These are phyloP conservation scores for Drosophila nannoptera DNA, from an alignment of 1,140 invertebrate genomes.

Conservation along the genomic window DNA sequence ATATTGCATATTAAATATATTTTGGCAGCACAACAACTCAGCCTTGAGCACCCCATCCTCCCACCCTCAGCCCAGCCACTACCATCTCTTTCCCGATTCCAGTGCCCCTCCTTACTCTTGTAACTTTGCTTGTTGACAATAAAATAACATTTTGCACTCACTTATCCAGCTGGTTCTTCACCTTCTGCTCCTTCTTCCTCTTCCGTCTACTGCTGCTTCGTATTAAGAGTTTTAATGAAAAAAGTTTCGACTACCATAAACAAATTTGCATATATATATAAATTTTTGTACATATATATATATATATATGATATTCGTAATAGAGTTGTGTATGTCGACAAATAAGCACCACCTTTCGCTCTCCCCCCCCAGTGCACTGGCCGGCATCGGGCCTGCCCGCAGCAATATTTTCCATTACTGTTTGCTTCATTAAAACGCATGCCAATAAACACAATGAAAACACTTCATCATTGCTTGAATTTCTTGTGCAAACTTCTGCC, in stretches of 20 bases:
- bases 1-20: constrained; percentile 76
- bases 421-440: constrained; percentile 69
- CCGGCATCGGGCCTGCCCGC: too few species aligned
- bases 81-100: neutral
- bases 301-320: constrained; percentile 56
- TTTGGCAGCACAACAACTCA: constrained; percentile 58
- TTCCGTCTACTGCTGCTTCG: neutral
- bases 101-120: constrained; percentile 26
- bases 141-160: constrained; percentile 78
- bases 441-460: constrained; percentile 58
- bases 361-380: too few species aligned
- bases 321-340: constrained; percentile 47
- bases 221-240: constrained; percentile 72
- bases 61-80: neutral
- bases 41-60: neutral
- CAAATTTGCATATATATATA: constrained; percentile 22
- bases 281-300: constrained; percentile 11
- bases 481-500: constrained; percentile 65
- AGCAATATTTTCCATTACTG: constrained; percentile 12
- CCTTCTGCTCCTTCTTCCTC: neutral
- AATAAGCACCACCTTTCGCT: neutral
- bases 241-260: constrained; percentile 57
- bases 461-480: constrained; percentile 73
- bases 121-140: constrained; percentile 76
- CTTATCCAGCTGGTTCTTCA: constrained; percentile 63